These are phyloP conservation scores for Tenthredo amoena DNA, from an alignment of 2,888 invertebrate genomes.

Conservation along the genomic window DNA sequence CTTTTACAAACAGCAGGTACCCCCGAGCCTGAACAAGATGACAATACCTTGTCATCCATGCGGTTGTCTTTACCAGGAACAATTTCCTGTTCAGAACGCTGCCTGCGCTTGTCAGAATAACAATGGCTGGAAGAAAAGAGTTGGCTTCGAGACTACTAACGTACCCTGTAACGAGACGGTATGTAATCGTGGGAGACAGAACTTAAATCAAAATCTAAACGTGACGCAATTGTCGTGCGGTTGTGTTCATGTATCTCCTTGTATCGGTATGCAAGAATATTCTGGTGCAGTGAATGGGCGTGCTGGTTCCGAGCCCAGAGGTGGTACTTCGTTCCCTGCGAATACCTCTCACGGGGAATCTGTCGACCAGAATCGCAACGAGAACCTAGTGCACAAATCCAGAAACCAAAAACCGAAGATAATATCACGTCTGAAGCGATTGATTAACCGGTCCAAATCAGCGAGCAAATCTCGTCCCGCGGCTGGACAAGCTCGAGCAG, in stretches of 20 bases:
- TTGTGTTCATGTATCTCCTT: conserved; percentile 37
- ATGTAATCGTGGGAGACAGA: not conserved
- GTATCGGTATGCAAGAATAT: not conserved
- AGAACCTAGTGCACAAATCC: not conserved
- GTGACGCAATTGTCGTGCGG: conserved; percentile 36
- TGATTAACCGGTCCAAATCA: conserved; percentile 40
- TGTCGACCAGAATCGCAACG: not conserved
- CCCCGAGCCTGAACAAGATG: not conserved
- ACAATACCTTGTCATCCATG: not conserved
- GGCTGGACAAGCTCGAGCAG: conserved; percentile 37
- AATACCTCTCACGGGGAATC: not conserved
- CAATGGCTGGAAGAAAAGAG: not conserved
- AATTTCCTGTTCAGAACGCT: not conserved
- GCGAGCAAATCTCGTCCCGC: not conserved
- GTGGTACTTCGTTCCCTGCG: not conserved
- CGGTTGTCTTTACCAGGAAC: not conserved
- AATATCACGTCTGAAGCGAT: conserved; percentile 52
- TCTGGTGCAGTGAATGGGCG: not conserved
- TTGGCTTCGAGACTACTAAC: not conserved
- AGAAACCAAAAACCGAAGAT: not conserved
- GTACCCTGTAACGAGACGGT: not conserved
- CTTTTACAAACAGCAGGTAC: not conserved
- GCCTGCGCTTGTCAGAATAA: not conserved
- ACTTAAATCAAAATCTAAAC: not conserved
- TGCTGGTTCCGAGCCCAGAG: not conserved